Evolutionary conservation across 2,888 invertebrate species (phyloP).

Genomic region (Empis livida): DNA sequence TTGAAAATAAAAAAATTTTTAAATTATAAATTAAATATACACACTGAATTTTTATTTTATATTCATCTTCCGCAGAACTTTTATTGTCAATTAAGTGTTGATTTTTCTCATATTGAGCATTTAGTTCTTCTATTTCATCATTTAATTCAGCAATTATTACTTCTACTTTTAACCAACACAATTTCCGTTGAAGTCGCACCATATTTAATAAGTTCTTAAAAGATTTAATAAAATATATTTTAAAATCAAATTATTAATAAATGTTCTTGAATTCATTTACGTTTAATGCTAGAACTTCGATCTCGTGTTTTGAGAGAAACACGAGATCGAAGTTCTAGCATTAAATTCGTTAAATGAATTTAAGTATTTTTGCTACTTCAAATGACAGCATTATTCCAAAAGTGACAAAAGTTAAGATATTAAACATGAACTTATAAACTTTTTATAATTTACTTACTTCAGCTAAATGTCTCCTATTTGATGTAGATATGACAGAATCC

Average conservation of each 20-base stretch:
- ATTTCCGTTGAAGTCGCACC: conserved; percentile 59
- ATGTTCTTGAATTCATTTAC: no score
- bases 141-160: conserved; percentile 33
- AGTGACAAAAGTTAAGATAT: neutral
- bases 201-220: conserved; percentile 61
- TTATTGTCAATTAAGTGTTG: conserved; percentile 33
- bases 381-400: neutral
- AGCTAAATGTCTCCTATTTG: no score
- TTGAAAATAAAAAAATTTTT: neutral
- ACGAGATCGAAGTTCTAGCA: conserved; percentile 78
- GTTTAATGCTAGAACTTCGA: conserved; percentile 56
- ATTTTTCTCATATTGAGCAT: conserved; percentile 32
- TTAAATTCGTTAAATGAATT: conserved; percentile 68
- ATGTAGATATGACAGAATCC: no score
- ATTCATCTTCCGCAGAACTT: conserved; percentile 16
- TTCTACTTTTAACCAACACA: conserved; percentile 35
- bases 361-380: conserved; percentile 33
- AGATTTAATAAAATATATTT: no score
- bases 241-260: no score
- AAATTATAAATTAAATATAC: neutral
- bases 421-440: no score
- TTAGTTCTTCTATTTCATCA: conserved; percentile 21
- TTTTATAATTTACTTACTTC: no score
- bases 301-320: conserved; percentile 63
- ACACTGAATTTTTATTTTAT: conserved; percentile 20